These are phyloP conservation scores for Lamellibrachia columna DNA, from an alignment of 2,888 invertebrate genomes.

Conservation along the genomic window DNA sequence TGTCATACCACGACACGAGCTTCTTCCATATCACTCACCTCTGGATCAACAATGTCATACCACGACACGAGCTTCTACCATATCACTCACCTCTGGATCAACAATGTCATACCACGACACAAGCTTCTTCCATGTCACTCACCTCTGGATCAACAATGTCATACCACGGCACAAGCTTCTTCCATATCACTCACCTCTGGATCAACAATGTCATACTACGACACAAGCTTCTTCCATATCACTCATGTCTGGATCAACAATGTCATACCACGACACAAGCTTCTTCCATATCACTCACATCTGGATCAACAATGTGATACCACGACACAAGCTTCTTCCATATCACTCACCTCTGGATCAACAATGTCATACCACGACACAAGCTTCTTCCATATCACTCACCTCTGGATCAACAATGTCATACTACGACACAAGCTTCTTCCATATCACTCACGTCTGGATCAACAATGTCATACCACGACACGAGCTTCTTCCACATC, in stretches of 20 bases:
- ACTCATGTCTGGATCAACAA: conserved; percentile 58
- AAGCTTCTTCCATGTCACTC: conserved; percentile 50
- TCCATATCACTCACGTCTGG: conserved; percentile 55
- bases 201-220: conserved; percentile 60
- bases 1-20: conserved; percentile 62
- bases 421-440: conserved; percentile 64
- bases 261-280: conserved; percentile 63
- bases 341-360: conserved; percentile 56
- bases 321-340: conserved; percentile 61
- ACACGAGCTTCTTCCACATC: conserved; percentile 65
- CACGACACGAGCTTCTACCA: conserved; percentile 66
- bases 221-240: conserved; percentile 53
- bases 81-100: conserved; percentile 56
- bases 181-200: conserved; percentile 64
- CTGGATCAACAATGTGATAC: conserved; percentile 59
- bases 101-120: conserved; percentile 60
- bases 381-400: conserved; percentile 64
- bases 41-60: conserved; percentile 59
- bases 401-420: conserved; percentile 60
- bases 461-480: conserved; percentile 60
- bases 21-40: conserved; percentile 53
- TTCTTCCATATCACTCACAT: conserved; percentile 64
- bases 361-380: conserved; percentile 60
- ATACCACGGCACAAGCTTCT: conserved; percentile 64
- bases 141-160: conserved; percentile 60